A percentile compares a stretch with the other conserved stretches of the same genome.
phyloP scores from a whole-genome alignment of 2,888 invertebrate genomes.

The Sepioteuthis lessoniana region DNA sequence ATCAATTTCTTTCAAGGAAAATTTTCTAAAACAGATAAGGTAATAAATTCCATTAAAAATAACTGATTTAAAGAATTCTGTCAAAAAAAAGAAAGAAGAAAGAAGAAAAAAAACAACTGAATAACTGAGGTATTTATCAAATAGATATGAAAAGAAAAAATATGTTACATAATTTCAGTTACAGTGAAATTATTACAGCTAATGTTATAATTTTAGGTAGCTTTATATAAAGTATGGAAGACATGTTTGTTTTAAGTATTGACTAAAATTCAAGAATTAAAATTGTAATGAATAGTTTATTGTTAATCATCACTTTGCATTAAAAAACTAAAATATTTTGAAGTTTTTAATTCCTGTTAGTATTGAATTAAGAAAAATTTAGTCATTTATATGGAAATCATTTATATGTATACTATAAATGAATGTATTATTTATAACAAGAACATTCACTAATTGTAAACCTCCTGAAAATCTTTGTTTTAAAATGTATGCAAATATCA shows the following conservation, averaged over 20 bases:
- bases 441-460: not conserved
- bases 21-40: conserved; percentile 21
- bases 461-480: not conserved
- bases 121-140: not conserved
- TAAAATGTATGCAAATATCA: not conserved
- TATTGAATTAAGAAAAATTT: not conserved
- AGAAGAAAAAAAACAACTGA: no score
- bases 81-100: no score
- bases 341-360: no score
- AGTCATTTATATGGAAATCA: not conserved
- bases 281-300: no score
- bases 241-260: not conserved
- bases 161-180: not conserved
- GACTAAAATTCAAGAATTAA: not conserved
- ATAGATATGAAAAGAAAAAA: not conserved
- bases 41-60: conserved; percentile 13
- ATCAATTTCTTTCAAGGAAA: not conserved
- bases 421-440: no score
- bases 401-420: no score
- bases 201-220: not conserved
- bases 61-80: not conserved
- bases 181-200: not conserved
- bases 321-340: no score
- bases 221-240: not conserved
- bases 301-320: no score